Conservation (phyloP, 2,888 invertebrate genomes). For the Leptopilina syphax region DNA sequence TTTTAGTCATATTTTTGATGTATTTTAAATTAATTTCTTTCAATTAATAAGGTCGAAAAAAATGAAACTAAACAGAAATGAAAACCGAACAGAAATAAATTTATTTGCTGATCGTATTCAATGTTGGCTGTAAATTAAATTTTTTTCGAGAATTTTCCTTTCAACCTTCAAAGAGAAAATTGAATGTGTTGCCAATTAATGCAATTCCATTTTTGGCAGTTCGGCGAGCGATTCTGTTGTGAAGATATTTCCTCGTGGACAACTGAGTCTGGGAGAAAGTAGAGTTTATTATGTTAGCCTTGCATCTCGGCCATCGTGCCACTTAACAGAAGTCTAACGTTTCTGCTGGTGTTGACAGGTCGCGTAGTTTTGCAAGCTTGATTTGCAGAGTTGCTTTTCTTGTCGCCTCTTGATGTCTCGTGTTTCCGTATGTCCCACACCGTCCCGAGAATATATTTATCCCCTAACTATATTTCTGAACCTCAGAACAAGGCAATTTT, state of each 20-base stretch:
- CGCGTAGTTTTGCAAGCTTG: constrained; percentile 32
- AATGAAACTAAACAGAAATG: too few relatives aligned
- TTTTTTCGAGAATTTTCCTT: too few relatives aligned
- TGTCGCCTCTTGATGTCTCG: not conserved
- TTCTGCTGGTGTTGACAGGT: constrained; percentile 32
- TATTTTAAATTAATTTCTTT: too few relatives aligned
- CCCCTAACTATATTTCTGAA: not conserved
- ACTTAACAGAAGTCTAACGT: constrained; percentile 63
- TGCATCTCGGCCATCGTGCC: constrained; percentile 73
- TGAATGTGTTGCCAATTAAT: not conserved
- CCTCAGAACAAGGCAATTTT: constrained; percentile 27
- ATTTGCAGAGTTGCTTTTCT: constrained; percentile 32
- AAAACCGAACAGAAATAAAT: too few relatives aligned
- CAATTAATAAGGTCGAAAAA: too few relatives aligned
- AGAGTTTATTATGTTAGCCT: constrained; percentile 71
- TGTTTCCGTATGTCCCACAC: not conserved
- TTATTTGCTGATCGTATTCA: too few relatives aligned
- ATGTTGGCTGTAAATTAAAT: too few relatives aligned
- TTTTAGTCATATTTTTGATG: too few relatives aligned
- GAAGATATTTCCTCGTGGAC: constrained; percentile 19
- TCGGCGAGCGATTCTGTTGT: not conserved
- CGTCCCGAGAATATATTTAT: not conserved
- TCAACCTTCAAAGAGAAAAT: too few relatives aligned
- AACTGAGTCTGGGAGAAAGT: constrained; percentile 67
- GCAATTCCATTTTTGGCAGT: not conserved